Evolutionary conservation across 2,888 invertebrate species (phyloP).

Genomic region (Amiota mariae): DNA sequence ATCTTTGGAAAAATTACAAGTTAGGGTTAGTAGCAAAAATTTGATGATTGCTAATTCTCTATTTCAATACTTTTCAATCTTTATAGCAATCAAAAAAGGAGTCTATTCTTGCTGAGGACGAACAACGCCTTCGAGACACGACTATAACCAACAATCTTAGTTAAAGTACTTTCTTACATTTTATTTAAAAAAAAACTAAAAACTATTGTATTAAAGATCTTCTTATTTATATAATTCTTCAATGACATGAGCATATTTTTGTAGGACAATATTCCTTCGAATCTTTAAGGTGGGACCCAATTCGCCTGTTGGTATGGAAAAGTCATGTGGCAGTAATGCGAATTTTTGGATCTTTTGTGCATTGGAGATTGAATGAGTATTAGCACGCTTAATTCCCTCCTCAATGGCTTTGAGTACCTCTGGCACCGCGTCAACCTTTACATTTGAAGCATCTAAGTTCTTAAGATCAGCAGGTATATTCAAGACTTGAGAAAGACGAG

Average conservation of each 20-base stretch:
- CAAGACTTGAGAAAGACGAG: conserved; percentile 79
- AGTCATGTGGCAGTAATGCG: conserved; percentile 86
- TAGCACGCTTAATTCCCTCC: conserved; percentile 83
- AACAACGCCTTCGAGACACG: conserved; percentile 35
- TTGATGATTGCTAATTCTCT: neutral
- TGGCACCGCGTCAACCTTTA: conserved; percentile 75
- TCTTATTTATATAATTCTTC: conserved; percentile 59
- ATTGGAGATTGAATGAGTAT: conserved; percentile 85
- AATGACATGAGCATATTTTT: conserved; percentile 81
- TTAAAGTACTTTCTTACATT: conserved; percentile 1
- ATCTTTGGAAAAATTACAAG: conserved; percentile 25
- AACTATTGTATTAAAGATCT: neutral
- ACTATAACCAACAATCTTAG: neutral
- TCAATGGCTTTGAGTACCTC: conserved; percentile 80
- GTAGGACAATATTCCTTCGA: conserved; percentile 82
- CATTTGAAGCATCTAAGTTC: conserved; percentile 67
- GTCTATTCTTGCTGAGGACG: conserved; percentile 1
- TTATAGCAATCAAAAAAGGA: conserved; percentile 41
- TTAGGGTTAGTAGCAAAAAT: conserved; percentile 44
- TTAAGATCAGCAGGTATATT: conserved; percentile 53
- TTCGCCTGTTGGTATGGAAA: conserved; percentile 89
- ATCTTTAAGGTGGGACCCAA: conserved; percentile 90
- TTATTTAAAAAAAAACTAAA: too few relatives aligned
- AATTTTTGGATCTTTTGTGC: conserved; percentile 93
- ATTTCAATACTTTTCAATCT: neutral